Conservation (phyloP, 2,113 vertebrate genomes). For the Daubentonia madagascariensis region DNA sequence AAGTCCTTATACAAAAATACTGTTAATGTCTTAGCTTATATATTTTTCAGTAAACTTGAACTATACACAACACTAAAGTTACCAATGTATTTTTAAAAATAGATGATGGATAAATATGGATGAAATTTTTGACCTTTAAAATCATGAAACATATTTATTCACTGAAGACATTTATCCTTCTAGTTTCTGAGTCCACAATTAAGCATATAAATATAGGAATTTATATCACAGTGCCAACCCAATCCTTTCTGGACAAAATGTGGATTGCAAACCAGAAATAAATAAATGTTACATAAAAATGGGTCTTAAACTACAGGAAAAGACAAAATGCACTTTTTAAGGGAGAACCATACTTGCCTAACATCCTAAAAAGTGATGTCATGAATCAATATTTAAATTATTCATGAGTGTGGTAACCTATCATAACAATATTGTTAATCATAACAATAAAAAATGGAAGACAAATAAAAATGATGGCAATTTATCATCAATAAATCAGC, state of each 20-base stretch:
- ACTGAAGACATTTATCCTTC: not conserved
- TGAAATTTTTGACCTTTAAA: slow-evolving; percentile 2
- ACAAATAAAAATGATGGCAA: not conserved
- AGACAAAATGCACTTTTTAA: not conserved
- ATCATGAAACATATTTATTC: not conserved
- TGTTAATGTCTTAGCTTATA: not conserved
- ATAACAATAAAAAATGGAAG: not conserved
- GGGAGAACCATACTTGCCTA: not conserved
- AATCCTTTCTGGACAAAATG: not conserved
- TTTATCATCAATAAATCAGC: not conserved
- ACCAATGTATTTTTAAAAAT: not conserved
- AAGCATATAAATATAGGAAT: not conserved
- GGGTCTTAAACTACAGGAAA: not conserved
- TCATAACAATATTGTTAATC: not conserved
- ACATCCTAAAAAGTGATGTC: not conserved
- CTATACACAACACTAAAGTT: not conserved
- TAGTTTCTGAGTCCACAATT: not conserved
- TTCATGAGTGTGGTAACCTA: not conserved
- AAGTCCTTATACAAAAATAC: slow-evolving; percentile 13
- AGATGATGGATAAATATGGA: not conserved
- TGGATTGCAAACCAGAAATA: not conserved
- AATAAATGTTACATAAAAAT: slow-evolving; percentile 12
- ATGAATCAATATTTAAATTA: not conserved
- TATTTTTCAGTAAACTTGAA: slow-evolving; percentile 1
- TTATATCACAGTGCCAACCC: not conserved